phyloP scores from a whole-genome alignment of 1,140 invertebrate genomes.

The Anastatus disparis region DNA sequence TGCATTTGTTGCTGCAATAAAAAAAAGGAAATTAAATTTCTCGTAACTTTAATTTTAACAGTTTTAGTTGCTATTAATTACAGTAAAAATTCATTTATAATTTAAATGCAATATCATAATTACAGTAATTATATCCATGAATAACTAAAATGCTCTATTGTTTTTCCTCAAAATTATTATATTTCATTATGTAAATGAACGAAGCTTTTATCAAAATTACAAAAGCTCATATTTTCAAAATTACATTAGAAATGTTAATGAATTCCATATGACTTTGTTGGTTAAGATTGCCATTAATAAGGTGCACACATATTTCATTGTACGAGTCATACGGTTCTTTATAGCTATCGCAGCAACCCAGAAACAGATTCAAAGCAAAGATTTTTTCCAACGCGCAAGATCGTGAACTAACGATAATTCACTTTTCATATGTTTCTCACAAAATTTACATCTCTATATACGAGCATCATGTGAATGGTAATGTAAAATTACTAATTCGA shows the following conservation, averaged over 20 bases:
- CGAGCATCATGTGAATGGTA: neutral
- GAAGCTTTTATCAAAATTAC: neutral
- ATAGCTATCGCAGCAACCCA: neutral
- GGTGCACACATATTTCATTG: neutral
- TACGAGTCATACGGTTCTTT: neutral
- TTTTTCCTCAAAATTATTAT: no score
- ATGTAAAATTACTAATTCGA: neutral
- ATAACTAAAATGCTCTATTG: no score
- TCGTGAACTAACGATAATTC: neutral
- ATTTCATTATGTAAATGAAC: no score
- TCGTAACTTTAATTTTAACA: no score
- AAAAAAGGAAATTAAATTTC: no score
- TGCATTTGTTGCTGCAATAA: no score
- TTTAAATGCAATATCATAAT: no score
- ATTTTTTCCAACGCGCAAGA: neutral
- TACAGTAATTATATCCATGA: no score
- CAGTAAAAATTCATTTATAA: no score
- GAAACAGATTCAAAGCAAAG: neutral
- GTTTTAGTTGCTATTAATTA: no score
- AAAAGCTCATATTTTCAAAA: neutral
- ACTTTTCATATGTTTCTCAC: slow-evolving; percentile 1
- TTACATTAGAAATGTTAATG: neutral
- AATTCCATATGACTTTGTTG: neutral
- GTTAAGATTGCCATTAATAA: neutral
- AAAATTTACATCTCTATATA: neutral